phyloP scores from a whole-genome alignment of 2,797 vertebrate species.

The Peromyscus melanophrys region DNA sequence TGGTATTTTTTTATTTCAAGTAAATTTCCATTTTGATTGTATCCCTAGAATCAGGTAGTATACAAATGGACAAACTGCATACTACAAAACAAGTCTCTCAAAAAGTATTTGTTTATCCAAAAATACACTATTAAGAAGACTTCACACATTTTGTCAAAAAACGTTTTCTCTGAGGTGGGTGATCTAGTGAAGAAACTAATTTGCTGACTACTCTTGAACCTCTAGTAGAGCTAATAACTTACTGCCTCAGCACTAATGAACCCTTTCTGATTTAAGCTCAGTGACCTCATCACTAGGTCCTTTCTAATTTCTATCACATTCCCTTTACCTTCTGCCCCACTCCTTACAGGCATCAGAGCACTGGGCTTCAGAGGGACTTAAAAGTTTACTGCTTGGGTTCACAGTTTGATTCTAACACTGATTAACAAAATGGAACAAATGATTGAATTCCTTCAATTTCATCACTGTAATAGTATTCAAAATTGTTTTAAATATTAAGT shows the following conservation, averaged over 20 bases:
- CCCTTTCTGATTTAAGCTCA: neutral
- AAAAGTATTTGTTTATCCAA: neutral
- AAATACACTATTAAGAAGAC: neutral
- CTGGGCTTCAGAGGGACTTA: neutral
- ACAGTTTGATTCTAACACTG: slow-evolving; percentile 26
- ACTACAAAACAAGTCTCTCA: neutral
- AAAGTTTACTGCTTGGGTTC: neutral
- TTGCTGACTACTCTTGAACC: neutral
- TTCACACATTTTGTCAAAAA: neutral
- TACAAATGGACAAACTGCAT: slow-evolving; percentile 1
- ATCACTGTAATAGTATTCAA: slow-evolving; percentile 44
- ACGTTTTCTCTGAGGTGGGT: neutral
- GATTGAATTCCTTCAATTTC: slow-evolving; percentile 5
- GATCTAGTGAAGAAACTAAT: slow-evolving; percentile 58
- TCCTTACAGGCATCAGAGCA: neutral
- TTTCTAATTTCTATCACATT: slow-evolving; percentile 42
- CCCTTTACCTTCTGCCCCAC: neutral
- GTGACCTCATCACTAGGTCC: neutral
- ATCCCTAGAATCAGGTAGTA: neutral
- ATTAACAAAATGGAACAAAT: neutral
- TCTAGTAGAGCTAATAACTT: neutral
- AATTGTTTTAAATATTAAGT: neutral
- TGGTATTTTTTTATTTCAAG: neutral
- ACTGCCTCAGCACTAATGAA: slow-evolving; percentile 9
- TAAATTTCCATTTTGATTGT: neutral